A percentile compares a stretch with the other conserved stretches of the same genome.
phyloP scores from a whole-genome alignment of 2,113 vertebrate species.

The Hypocryptadius cinnamomeus region DNA sequence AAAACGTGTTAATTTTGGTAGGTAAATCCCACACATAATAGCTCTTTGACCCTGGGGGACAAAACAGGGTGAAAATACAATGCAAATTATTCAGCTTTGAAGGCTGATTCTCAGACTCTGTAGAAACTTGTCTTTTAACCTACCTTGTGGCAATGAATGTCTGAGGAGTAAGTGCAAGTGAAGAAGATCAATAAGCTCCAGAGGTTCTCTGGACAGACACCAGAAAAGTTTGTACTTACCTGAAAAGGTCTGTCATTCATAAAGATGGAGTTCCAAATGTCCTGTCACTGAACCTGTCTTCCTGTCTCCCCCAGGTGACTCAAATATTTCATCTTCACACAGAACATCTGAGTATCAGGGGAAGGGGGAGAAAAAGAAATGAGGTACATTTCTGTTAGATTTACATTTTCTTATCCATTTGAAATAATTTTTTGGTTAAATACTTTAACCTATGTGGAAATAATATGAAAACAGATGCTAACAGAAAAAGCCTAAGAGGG shows the following conservation, averaged over 20 bases:
- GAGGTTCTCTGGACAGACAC: not conserved
- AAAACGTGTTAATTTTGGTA: not conserved
- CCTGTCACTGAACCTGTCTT: not conserved
- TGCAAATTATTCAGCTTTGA: not conserved
- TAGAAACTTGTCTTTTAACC: not conserved
- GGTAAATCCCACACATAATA: not conserved
- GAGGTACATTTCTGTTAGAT: not conserved
- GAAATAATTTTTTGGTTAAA: not conserved
- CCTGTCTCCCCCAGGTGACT: not conserved
- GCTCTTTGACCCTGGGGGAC: not conserved
- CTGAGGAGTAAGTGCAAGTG: not conserved
- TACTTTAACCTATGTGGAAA: not conserved
- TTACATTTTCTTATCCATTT: not conserved
- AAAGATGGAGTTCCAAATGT: not conserved
- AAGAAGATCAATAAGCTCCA: not conserved
- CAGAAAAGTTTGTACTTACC: not conserved
- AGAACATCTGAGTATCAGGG: not conserved
- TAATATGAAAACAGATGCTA: not conserved
- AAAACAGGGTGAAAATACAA: not conserved
- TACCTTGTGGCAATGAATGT: not conserved
- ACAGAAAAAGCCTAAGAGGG: not conserved
- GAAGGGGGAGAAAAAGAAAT: not conserved
- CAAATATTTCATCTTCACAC: not conserved
- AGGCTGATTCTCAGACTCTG: not conserved
- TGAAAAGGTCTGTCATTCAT: not conserved